These are phyloP conservation scores for Sinella curviseta DNA, from an alignment of 1,140 invertebrate genomes.

Conservation along the genomic window DNA sequence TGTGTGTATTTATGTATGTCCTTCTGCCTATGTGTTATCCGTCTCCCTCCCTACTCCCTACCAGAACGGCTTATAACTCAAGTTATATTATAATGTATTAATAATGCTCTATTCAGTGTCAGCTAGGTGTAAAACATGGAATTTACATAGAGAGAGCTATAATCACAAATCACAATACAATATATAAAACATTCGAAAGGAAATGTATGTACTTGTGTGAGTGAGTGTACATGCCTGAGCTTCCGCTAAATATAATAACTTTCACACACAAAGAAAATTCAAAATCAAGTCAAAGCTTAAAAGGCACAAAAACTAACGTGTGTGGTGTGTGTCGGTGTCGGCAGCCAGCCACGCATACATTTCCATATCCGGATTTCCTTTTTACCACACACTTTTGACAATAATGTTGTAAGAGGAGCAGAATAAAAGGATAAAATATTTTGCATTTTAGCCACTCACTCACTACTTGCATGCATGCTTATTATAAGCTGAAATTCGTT, in stretches of 20 bases:
- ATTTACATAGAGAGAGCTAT: too few species aligned
- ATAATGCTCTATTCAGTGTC: background rate
- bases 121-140: background rate
- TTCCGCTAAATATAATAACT: too few species aligned
- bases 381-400: conserved; percentile 16
- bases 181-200: too few species aligned
- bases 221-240: too few species aligned
- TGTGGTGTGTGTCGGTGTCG: too few species aligned
- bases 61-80: background rate
- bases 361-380: conserved; percentile 18
- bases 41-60: background rate
- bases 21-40: background rate
- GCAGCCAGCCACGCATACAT: background rate
- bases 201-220: too few species aligned
- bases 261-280: background rate
- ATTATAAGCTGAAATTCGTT: too few species aligned
- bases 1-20: conserved; percentile 5
- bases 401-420: background rate
- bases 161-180: too few species aligned
- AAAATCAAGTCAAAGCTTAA: background rate
- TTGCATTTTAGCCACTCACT: too few species aligned
- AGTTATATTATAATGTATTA: background rate
- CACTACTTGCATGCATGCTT: too few species aligned
- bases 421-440: background rate
- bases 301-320: background rate